Conservation (phyloP, 92 coral and sea anemone genomes). For the Palythoa grandiflora region DNA sequence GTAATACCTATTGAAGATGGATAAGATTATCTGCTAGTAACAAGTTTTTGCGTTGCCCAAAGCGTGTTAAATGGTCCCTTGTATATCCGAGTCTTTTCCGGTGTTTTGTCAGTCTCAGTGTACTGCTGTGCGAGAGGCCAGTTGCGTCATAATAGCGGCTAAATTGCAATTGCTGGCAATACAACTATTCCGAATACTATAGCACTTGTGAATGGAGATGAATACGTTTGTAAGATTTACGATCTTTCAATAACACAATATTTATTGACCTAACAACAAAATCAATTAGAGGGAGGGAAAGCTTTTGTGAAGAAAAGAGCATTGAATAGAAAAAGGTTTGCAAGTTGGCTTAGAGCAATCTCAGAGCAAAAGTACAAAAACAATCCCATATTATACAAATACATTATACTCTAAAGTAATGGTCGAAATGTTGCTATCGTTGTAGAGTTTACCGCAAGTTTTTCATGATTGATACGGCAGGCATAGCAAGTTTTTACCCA, state of each 20-base stretch:
- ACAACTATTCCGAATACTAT: conserved; percentile 3
- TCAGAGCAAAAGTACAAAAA: neutral
- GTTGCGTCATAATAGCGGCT: conserved; percentile 35
- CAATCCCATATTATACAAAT: neutral
- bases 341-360: neutral
- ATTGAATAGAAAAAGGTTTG: neutral
- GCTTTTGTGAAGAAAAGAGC: conserved; percentile 7
- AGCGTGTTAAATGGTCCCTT: conserved; percentile 28
- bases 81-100: conserved; percentile 38
- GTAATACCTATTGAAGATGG: conserved; percentile 3
- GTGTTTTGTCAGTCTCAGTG: conserved; percentile 24
- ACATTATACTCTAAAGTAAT: neutral
- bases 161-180: conserved; percentile 27
- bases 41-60: conserved; percentile 7
- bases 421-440: neutral
- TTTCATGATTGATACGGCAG: neutral
- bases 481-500: neutral
- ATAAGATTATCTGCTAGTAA: neutral
- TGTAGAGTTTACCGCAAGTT: neutral
- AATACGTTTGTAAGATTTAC: conserved; percentile 25
- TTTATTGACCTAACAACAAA: conserved; percentile 40
- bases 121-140: conserved; percentile 19
- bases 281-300: conserved; percentile 40
- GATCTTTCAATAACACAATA: conserved; percentile 43
- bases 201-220: conserved; percentile 31